Base-by-base conservation (phyloP, 2,797 vertebrate species). In the Acrossocheilus fasciatus region DNA sequence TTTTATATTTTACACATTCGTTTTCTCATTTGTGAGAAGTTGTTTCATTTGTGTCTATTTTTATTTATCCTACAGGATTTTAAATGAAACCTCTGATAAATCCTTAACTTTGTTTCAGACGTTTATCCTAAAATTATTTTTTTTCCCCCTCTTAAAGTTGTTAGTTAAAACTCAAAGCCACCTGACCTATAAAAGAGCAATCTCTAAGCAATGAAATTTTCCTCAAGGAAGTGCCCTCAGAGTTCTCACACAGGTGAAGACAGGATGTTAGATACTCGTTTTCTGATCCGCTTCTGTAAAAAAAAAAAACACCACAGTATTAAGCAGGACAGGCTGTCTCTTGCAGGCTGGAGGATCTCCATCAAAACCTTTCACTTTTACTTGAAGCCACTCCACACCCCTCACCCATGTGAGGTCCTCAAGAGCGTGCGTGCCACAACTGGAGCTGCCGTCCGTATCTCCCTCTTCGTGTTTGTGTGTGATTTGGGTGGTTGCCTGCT, bases 401-500 rank as follows among this genome's bases (percentile, higher is more conserved):
- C 84, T 82, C 26, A 80, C 81, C 76, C 59, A 62, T 86, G 76
- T 89, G 39, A 81, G 82, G 74, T 86, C 54, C 74, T 87, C 83
- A 81, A 86, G 79, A 88, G 15, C 68, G 72, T 87, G 83, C 43
- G 59, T 82, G 83, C 82, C 87, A 82, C 78, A 82, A 82, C 74
- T 86, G 69, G 89, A 81, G 73, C 77, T 76, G 83, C 57, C 82
- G 68, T 85, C 87, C 84, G 52, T 87, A 80, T 86, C 80, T 84
- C 83, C 69, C 50, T 87, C 50, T 85, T 18, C 3, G 54, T 86
- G 78, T 89, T 79, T 88, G 88, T 90, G 87, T 92, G 87, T 87
- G 84, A 87, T 86, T 73, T 87, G 89, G 82, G 78, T 87, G 82
- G 77, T 82, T 89, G 86, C 89, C 88, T 89, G 86, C 85, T 85